Base-by-base conservation (phyloP, 2,797 vertebrate genomes). In the Anniella stebbinsi region DNA sequence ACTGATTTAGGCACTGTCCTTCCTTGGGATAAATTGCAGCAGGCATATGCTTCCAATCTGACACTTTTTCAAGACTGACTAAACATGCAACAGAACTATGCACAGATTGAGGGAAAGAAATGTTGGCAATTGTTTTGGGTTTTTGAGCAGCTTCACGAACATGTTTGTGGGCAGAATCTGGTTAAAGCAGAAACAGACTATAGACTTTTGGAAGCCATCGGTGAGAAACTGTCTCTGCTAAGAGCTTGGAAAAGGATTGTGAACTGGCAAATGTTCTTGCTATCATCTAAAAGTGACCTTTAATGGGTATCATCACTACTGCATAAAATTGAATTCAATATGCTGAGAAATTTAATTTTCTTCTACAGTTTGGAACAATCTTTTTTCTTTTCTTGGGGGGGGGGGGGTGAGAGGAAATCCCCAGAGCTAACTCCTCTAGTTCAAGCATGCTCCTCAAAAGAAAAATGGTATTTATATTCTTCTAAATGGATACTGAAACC, bases 91-190 rank as follows among this genome's bases (percentile, higher is more conserved):
- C 91, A 92, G 91, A 92, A 89, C n/a, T 84, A 66, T 15, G 88
- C 91, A 92, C 91, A 92, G 91, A 92, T 89, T 89, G 91, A 69
- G 89, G 88, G 30, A 84, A 84, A 89, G 91, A 89, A 92, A 77
- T 73, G 72, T 83, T 92, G 91, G 88, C 91, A 92, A 89, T 89
- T 92, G 91, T 89, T 87, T n/a, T 92, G 80, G 84, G 80, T 89
- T 92, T 90, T n/a, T 84, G 63, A 92, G 84, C 91, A 73, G 88
- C 80, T 89, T 87, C 88, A 87, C 15, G 51, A 92, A 92, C 85
- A 92, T 92, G 88, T 92, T 92, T 87, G 80, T 92, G 80, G 80
- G 84, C 84, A 92, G 88, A 89, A 60, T 87, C 80, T 70, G 33
- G 72, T 83, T 92, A 89, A 87, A 87, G 91, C 66, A 92, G 84